Percentiles rank a stretch among this genome's conserved stretches.
These are phyloP conservation scores for Tiphia femorata DNA, from an alignment of 2,888 invertebrate species.

Conservation along the genomic window DNA sequence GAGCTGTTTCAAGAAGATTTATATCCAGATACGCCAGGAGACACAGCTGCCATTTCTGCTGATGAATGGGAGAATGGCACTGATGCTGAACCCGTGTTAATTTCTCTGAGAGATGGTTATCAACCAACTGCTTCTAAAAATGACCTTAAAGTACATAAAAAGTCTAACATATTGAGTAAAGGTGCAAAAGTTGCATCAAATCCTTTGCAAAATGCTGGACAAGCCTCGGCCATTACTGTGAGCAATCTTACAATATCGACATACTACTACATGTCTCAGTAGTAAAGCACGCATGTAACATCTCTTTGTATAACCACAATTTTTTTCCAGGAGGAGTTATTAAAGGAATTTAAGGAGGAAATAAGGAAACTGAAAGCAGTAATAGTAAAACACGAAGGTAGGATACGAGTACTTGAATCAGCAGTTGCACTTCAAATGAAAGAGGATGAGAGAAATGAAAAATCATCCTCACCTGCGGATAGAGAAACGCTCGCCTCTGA, in stretches of 20 bases:
- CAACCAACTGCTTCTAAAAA: constrained; percentile 74
- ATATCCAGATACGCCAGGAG: constrained; percentile 94
- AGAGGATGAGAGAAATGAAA: constrained; percentile 65
- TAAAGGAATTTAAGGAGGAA: constrained; percentile 89
- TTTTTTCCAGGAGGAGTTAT: constrained; percentile 77
- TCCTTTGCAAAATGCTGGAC: constrained; percentile 33
- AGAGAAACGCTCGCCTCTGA: constrained; percentile 64
- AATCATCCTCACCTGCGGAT: constrained; percentile 56
- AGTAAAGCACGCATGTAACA: too few relatives aligned
- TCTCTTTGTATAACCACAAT: neutral
- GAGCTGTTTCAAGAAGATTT: constrained; percentile 98
- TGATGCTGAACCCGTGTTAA: constrained; percentile 90
- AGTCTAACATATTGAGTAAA: constrained; percentile 86
- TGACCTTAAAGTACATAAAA: constrained; percentile 81
- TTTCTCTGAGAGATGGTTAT: constrained; percentile 89
- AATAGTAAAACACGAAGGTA: constrained; percentile 93
- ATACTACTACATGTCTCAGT: too few relatives aligned
- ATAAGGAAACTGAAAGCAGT: constrained; percentile 94
- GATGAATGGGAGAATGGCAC: constrained; percentile 94
- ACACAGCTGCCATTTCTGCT: constrained; percentile 88
- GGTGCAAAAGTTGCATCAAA: constrained; percentile 66
- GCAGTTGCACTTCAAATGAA: constrained; percentile 69
- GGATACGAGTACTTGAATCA: constrained; percentile 84
- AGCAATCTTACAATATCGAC: too few relatives aligned
- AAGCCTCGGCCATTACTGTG: constrained; percentile 53